Conservation (phyloP, 2,888 invertebrate species). For the Acheta domesticus region DNA sequence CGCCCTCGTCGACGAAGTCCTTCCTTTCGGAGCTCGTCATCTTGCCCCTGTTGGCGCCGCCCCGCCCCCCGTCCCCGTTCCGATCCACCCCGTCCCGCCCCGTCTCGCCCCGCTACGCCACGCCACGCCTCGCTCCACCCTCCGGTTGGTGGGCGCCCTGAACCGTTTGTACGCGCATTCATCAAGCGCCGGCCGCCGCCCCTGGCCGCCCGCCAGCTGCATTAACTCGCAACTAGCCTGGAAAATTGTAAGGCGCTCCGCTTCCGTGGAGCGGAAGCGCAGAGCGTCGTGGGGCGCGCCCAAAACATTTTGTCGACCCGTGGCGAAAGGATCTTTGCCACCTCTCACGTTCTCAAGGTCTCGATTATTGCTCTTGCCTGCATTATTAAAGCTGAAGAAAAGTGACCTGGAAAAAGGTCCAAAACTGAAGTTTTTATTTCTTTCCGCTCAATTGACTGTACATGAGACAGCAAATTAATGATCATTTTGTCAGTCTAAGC, state of each 20-base stretch:
- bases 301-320: too few species aligned
- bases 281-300: background rate
- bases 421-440: too few species aligned
- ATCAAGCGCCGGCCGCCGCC: background rate
- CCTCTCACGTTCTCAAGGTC: too few species aligned
- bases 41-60: background rate
- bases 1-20: background rate
- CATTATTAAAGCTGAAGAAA: too few species aligned
- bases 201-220: background rate
- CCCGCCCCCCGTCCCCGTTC: background rate
- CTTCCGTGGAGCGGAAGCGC: background rate
- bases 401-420: too few species aligned
- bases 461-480: too few species aligned
- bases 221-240: conserved; percentile 4
- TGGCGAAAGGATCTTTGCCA: too few species aligned
- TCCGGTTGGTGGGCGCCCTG: background rate
- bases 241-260: background rate
- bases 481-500: too few species aligned
- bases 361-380: too few species aligned
- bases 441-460: too few species aligned
- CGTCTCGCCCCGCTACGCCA: background rate
- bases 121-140: background rate
- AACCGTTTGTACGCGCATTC: background rate
- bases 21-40: background rate
- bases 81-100: background rate